Evolutionary conservation across 1,140 invertebrate genomes (phyloP), one percentile per base, ranked within the genome.

Genomic region (Ridgeia piscesae): DNA sequence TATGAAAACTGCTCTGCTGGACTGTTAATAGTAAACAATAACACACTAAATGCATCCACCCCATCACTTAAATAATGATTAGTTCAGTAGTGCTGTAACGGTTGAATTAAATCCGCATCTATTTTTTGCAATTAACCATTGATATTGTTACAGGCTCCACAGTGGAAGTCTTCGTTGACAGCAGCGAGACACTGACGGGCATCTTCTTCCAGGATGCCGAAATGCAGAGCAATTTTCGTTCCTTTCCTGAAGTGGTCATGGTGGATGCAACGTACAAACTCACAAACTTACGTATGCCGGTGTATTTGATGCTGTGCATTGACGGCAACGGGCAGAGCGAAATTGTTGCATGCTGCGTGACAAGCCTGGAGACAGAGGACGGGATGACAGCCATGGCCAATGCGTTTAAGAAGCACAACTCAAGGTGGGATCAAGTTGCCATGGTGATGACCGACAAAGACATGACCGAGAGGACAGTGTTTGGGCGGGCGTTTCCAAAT

Each of bases 161-260:
- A 33, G 89, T 90, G 89, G 89, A 90, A 90, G 31, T 90, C 89
- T 90, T 90, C 35, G n/a, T 33, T 90, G 31, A n/a, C 9, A 90
- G n/a, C 33, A 35, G n/a, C 89, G 14, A 35, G 35, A 90, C 89
- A 90, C 6, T 90, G 14, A 90, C 89, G 1, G 89, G 89, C 89
- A 90, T 90, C 89, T 90, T 90, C 14, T 90, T 90, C 31, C 89
- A 90, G 33, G 89, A 90, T 90, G 33, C 89, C 33, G 89, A 90
- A 27, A 90, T 90, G 89, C 9, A 35, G n/a, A 90, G 17, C 89
- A 90, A 90, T 27, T 90, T 90, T 90, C 8, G 6, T 2, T 90
- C 89, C 9, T 90, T 31, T 33, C 89, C 89, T 9, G 89, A 90
- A n/a, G 89, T 90, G 8, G n/a, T 90, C 89, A 90, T 90, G 89